Base-by-base conservation (phyloP, 2,888 invertebrate genomes). In the Tanytarsus gracilentus region DNA sequence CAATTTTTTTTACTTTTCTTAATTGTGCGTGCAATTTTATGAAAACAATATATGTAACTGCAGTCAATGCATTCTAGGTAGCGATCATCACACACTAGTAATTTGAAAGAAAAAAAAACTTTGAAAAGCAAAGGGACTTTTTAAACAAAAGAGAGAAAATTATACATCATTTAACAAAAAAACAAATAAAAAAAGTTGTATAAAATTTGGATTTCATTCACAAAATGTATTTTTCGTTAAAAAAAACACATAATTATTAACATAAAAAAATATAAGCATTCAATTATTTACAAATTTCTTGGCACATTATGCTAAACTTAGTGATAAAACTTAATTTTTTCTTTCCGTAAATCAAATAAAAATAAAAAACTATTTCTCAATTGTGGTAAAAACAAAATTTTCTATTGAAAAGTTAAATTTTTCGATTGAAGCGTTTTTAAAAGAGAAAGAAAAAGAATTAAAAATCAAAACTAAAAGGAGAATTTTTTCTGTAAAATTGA, bases 231-330 rank as follows among this genome's bases (percentile, higher is more conserved):
- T 44, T 39, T n/a, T 36, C 14, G 4, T 16, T 18, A 23, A 44
- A 44, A 23, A 44, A 44, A 44, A 23, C 40, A 18, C 40, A 18
- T 18, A n/a, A n/a, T n/a, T n/a, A n/a, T n/a, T n/a, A n/a, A n/a
- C n/a, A n/a, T n/a, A n/a, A n/a, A n/a, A n/a, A n/a, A n/a, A n/a
- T n/a, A n/a, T n/a, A n/a, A n/a, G n/a, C n/a, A 58, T 30, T 48
- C 58, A 30, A 58, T 29, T 58, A 48, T 58, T 58, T 58, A 48
- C 39, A 55, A 29, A 29, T 26, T 58, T 18, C 48, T 58, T 58
- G 58, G 58, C 58, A 58, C 58, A 58, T 58, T 25, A 40, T 29
- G 14, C n/a, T n/a, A n/a, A n/a, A n/a, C n/a, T n/a, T n/a, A n/a
- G n/a, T n/a, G n/a, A n/a, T n/a, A n/a, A n/a, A n/a, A n/a, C n/a